Conservation (phyloP, 2,888 invertebrate genomes). For the Morpho helenor region DNA sequence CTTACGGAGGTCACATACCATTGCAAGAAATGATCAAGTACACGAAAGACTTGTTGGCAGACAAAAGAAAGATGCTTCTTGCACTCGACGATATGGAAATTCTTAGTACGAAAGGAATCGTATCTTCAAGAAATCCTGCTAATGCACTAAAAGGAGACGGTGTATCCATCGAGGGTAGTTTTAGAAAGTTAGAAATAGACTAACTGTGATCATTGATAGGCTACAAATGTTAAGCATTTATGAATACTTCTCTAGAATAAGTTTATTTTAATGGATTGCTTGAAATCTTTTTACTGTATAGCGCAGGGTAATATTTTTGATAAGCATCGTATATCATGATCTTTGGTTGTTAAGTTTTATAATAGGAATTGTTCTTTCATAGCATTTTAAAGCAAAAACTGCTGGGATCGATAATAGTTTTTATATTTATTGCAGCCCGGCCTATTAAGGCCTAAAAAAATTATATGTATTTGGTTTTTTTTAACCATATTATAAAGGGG, state of each 20-base stretch:
- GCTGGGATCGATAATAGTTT: too few relatives aligned
- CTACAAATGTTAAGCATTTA: constrained; percentile 18
- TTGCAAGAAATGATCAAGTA: constrained; percentile 84
- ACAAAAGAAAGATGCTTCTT: constrained; percentile 79
- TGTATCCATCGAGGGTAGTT: constrained; percentile 78
- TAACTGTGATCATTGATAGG: constrained; percentile 37
- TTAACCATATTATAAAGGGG: too few relatives aligned
- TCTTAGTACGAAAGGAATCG: constrained; percentile 79
- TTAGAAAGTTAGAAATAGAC: constrained; percentile 85
- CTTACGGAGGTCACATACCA: constrained; percentile 85
- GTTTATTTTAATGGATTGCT: neutral
- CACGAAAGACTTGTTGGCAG: constrained; percentile 81
- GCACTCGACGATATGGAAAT: constrained; percentile 83
- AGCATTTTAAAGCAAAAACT: too few relatives aligned
- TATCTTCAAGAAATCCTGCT: constrained; percentile 46
- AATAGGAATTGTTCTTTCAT: too few relatives aligned
- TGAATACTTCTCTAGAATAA: neutral
- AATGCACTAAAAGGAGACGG: constrained; percentile 46
- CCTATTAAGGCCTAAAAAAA: too few relatives aligned
- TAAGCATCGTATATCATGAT: too few relatives aligned
- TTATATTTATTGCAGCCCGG: too few relatives aligned
- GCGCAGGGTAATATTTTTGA: too few relatives aligned
- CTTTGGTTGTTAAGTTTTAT: too few relatives aligned
- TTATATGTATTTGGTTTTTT: too few relatives aligned
- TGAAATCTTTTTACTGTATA: too few relatives aligned